A percentile compares a stretch with the other conserved stretches of the same genome.
Evolutionary conservation across 1,140 invertebrate species (phyloP).

Genomic region (Diploscapter pachys): DNA sequence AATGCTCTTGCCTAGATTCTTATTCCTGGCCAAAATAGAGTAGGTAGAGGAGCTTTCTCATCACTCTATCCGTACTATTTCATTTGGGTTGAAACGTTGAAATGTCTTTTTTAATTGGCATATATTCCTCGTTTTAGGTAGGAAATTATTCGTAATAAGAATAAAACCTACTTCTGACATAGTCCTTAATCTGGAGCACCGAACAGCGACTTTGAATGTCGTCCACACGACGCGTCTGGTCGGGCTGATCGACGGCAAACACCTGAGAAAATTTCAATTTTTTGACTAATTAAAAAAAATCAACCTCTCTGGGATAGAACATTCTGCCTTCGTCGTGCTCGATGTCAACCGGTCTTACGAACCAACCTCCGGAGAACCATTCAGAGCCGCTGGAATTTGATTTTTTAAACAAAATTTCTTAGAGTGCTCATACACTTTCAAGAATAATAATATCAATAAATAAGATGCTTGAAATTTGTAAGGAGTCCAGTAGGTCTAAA

Average conservation of each 20-base stretch:
- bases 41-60: too few species aligned
- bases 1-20: too few species aligned
- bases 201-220: slow-evolving; percentile 85
- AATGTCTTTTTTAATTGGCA: slow-evolving; percentile 11
- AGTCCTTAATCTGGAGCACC: slow-evolving; percentile 85
- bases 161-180: slow-evolving; percentile 70
- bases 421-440: not conserved
- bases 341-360: slow-evolving; percentile 82
- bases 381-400: slow-evolving; percentile 15
- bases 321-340: slow-evolving; percentile 70
- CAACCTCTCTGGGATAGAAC: slow-evolving; percentile 85
- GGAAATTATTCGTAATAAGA: slow-evolving; percentile 8
- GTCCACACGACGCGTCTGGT: slow-evolving; percentile 70
- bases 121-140: too few species aligned
- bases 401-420: slow-evolving; percentile 2
- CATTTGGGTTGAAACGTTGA: not conserved
- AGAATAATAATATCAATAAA: not conserved
- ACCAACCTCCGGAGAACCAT: slow-evolving; percentile 82
- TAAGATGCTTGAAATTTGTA: not conserved
- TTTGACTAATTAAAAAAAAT: too few species aligned
- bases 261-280: slow-evolving; percentile 24
- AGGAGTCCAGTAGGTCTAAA: not conserved
- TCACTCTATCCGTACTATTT: slow-evolving; percentile 8
- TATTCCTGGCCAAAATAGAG: too few species aligned
- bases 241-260: slow-evolving; percentile 67